Base-by-base conservation (phyloP, 2,888 invertebrate species). In the Fissipunctia ypsillon region DNA sequence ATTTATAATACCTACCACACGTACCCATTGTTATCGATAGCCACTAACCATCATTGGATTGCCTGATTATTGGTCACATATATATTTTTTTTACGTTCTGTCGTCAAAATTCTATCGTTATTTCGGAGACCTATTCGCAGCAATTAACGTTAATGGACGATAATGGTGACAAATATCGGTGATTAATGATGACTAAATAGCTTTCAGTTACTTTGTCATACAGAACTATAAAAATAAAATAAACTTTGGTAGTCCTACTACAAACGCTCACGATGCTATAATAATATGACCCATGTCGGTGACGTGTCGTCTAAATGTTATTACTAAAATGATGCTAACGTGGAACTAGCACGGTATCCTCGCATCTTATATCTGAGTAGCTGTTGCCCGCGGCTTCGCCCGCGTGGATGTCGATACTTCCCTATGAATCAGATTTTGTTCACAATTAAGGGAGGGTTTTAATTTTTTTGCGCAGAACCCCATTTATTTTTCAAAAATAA, bases 281-380 rank as follows among this genome's bases (percentile, higher is more conserved):
- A 87, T 89, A 91, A 89, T 90, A 86, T 86, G 88, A 90, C 90
- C 91, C 90, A 89, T 89, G 90, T 91, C 84, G 86, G 88, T 85
- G 88, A 86, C 86, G 86, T 87, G 89, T 90, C 90, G 89, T 85
- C 86, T 76, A 83, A 87, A 88, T 87, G 88, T 88, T 90, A 90
- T 90, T 85, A 86, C 85, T 65, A 79, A 75, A 84, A 76, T 69
- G 83, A 74, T 81, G 77, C 76, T 73, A 78, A 73, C 80, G 73
- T 69, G 48, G 69, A 72, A 69, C 70, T 73, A 64, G 69, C 76
- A 72, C 78, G 73, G 38, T 66, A 70, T 74, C 69, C 64, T 71
- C 64, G 48, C 74, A 65, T 78, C 80, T 85, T 79, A 78, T 76
- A 69, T 57, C 64, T 38, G 16, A 64, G n/a, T n/a, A n/a, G n/a